A percentile compares a stretch with the other conserved stretches of the same genome.
Evolutionary conservation across 1,140 invertebrate species (phyloP).

Genomic region (Subanguina moxae): DNA sequence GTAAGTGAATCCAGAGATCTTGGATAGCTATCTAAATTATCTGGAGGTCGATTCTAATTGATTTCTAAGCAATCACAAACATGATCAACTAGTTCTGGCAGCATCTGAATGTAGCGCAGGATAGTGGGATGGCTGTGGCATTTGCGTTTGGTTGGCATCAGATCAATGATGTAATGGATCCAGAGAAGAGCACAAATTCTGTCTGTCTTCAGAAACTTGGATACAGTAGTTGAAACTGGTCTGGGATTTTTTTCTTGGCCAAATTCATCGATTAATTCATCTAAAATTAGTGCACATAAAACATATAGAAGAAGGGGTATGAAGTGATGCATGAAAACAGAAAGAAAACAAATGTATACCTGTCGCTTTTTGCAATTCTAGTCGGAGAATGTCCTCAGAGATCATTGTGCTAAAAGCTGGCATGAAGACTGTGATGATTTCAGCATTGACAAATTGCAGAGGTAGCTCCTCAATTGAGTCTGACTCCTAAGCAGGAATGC

Average conservation of each 20-base stretch:
- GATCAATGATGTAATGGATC: slow-evolving; percentile 22
- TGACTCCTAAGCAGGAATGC: slow-evolving; percentile 9
- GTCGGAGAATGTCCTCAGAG: slow-evolving; percentile 26
- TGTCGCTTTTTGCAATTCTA: slow-evolving; percentile 29
- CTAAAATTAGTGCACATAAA: background rate
- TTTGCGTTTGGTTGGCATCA: slow-evolving; percentile 9
- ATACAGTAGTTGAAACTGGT: background rate
- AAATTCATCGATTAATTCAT: slow-evolving; percentile 18
- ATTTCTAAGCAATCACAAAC: background rate
- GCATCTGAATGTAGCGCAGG: slow-evolving; percentile 11
- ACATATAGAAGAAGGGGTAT: too few relatives aligned
- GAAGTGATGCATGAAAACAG: background rate
- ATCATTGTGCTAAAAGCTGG: slow-evolving; percentile 29
- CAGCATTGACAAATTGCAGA: slow-evolving; percentile 24
- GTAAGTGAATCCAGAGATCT: slow-evolving; percentile 20
- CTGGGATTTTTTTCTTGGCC: slow-evolving; percentile 1
- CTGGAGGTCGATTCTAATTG: background rate
- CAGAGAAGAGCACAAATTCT: slow-evolving; percentile 21
- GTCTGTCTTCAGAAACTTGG: slow-evolving; percentile 13
- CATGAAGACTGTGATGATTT: slow-evolving; percentile 35
- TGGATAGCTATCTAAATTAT: slow-evolving; percentile 17
- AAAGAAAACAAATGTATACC: slow-evolving; percentile 6
- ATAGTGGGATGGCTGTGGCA: background rate
- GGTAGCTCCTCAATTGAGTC: slow-evolving; percentile 5
- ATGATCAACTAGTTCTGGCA: slow-evolving; percentile 7